A percentile compares a stretch with the other conserved stretches of the same genome.
Evolutionary conservation across 2,113 vertebrate species (phyloP).

Genomic region (Gallinago media): DNA sequence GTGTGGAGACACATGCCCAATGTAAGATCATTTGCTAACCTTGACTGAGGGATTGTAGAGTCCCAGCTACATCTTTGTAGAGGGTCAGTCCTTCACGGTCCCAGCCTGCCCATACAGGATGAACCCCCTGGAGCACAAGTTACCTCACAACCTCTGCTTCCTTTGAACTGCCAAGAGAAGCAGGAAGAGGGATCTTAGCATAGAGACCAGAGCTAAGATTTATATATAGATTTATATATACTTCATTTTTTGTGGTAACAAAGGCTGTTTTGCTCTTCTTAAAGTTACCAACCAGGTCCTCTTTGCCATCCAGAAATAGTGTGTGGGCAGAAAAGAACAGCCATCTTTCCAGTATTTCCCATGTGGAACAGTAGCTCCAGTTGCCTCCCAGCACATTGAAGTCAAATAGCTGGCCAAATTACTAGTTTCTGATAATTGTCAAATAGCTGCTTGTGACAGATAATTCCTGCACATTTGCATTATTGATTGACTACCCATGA

Average conservation of each 20-base stretch:
- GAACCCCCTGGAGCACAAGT: background rate
- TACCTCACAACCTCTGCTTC: background rate
- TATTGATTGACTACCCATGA: background rate
- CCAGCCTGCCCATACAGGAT: background rate
- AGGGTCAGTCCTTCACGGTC: rapidly evolving
- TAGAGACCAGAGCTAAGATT: background rate
- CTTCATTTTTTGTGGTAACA: rapidly evolving
- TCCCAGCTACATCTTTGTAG: background rate
- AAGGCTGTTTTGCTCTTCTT: background rate
- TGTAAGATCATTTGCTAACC: background rate
- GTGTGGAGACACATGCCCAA: background rate
- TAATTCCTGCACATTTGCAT: background rate
- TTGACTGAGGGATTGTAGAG: background rate
- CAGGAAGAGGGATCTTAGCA: background rate
- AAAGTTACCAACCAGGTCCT: background rate
- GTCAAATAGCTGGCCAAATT: background rate
- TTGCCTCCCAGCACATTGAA: background rate
- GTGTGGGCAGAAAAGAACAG: background rate
- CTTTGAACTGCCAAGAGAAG: background rate
- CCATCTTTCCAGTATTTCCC: background rate
- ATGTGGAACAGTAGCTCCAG: background rate
- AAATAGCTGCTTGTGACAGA: background rate
- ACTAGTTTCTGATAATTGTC: background rate
- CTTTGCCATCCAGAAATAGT: background rate
- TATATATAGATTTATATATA: background rate